Base-by-base conservation (phyloP, 2,888 invertebrate genomes). In the Capitulum mitella region DNA sequence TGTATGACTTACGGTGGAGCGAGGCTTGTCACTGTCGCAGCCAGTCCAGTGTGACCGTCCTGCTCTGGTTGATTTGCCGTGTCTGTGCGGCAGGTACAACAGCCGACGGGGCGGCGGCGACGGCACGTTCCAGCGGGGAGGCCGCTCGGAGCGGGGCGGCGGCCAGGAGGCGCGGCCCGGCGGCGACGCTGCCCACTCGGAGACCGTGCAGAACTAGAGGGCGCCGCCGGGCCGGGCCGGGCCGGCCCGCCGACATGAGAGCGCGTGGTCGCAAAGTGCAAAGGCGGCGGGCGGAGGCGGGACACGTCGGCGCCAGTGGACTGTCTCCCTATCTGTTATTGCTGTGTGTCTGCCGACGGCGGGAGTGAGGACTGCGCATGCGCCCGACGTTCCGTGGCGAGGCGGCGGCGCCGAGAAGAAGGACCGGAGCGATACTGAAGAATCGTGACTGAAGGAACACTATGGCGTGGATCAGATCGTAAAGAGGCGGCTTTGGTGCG, bases 61-160 rank as follows among this genome's bases (percentile, higher is more conserved):
- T n/a, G n/a, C n/a, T n/a, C n/a, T n/a, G n/a, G n/a, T n/a, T n/a
- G n/a, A n/a, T n/a, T n/a, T n/a, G n/a, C n/a, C n/a, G n/a, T n/a
- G 34, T 46, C 61, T 26, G 77, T 37, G 40, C n/a, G 34, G 61
- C 77, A 64, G 46, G 84, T 89, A 91, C 82, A 90, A 91, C 76
- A 75, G 88, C 83, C 78, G 79, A 48, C 29, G 78, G 75, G 70
- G 78, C 19, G 75, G 81, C 48, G 78, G 78, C 12, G 79, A 79
- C 61, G 78, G 80, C 89, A 87, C 83, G 87, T 87, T 85, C 81
- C 81, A 78, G 87, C 88, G 81, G 87, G 89, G 83, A 80, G 82
- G 81, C 81, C 64, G 64, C 64, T 64, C 64, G 5, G 34, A 64
- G 16, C 64, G 64, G 8, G 64, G 64, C 32, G 12, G 10, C 29